Evolutionary conservation across 2,888 invertebrate species (phyloP).

Genomic region (Pomacea canaliculata): DNA sequence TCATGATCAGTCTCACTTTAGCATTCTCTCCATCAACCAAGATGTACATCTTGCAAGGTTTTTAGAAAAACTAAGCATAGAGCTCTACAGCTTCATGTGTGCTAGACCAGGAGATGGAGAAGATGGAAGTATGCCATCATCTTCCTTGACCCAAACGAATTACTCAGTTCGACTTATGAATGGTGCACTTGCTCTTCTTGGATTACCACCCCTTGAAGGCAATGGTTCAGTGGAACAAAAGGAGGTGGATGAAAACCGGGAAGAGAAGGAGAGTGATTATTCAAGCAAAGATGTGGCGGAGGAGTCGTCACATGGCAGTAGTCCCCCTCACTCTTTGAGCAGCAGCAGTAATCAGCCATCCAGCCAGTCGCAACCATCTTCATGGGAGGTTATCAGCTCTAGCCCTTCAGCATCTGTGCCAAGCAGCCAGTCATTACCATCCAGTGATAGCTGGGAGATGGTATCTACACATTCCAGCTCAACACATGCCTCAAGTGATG

Average conservation of each 20-base stretch:
- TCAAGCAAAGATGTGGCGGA: not conserved
- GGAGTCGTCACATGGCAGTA: not conserved
- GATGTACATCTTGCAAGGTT: slow-evolving; percentile 22
- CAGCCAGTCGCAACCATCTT: not conserved
- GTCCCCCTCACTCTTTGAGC: not conserved
- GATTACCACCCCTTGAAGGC: slow-evolving; percentile 16
- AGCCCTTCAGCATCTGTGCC: not conserved
- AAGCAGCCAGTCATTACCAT: not conserved
- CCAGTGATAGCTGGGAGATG: not conserved
- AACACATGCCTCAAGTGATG: not conserved
- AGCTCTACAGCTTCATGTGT: slow-evolving; percentile 28
- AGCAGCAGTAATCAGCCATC: not conserved
- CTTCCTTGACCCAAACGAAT: slow-evolving; percentile 7
- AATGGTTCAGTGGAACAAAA: slow-evolving; percentile 7
- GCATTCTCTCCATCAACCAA: slow-evolving; percentile 20
- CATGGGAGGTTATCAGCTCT: too few relatives aligned
- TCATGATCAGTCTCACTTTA: slow-evolving; percentile 25
- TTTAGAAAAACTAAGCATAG: slow-evolving; percentile 28
- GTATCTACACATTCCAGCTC: not conserved
- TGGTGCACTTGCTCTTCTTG: slow-evolving; percentile 15
- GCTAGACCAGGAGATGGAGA: not conserved
- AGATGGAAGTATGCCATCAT: not conserved
- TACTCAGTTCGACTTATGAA: slow-evolving; percentile 21
- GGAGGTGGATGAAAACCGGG: not conserved
- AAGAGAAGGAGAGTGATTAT: not conserved